Base-by-base conservation (phyloP, 2,888 invertebrate species). In the Cephalotes varians region DNA sequence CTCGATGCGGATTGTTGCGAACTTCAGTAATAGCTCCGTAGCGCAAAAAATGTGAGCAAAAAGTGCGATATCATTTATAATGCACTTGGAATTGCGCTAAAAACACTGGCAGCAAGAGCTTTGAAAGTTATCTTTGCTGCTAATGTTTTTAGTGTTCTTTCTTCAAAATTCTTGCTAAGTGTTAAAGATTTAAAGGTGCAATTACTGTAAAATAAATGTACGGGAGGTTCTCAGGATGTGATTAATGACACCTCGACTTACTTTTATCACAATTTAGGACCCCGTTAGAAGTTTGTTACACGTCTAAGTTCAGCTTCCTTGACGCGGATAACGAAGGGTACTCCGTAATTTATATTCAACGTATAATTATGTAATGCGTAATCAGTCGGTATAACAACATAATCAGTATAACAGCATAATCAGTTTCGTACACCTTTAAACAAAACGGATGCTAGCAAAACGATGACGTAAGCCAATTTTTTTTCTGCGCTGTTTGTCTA, bases 171-270 rank as follows among this genome's bases (percentile, higher is more conserved):
- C 40, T 62, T 21, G 10, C 31, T 31, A 15, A 25, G 7, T 40
- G 7, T 69, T 56, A 79, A 79, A 58, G 31, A 67, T 77, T 77
- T 12, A 65, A 44, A 77, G 44, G 40, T 21, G 34, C 34, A 67
- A 58, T 79, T 67, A 67, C 31, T 44, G 18, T 12, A 28, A 67
- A 77, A 67, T 56, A 77, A 77, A 58, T 67, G 31, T 67, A 67
- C 34, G 12, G 6, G 5, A 65, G 1, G 44, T 47, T 67, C n/a
- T 65, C n/a, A 34, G 18, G 12, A 4, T 4, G 9, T 54, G 54
- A 65, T 76, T 76, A 65, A 62, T 67, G 7, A 25, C 25, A 15
- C 25, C 18, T 37, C n/a, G 21, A 56, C 18, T 77, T 10, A 40
- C 44, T 79, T n/a, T n/a, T 58, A 44, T 40, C 37, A 44, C 21